Percentiles rank a stretch among this genome's conserved stretches.
These are phyloP conservation scores for Petrophora chlorosata DNA, from an alignment of 2,888 invertebrate genomes.

Conservation along the genomic window DNA sequence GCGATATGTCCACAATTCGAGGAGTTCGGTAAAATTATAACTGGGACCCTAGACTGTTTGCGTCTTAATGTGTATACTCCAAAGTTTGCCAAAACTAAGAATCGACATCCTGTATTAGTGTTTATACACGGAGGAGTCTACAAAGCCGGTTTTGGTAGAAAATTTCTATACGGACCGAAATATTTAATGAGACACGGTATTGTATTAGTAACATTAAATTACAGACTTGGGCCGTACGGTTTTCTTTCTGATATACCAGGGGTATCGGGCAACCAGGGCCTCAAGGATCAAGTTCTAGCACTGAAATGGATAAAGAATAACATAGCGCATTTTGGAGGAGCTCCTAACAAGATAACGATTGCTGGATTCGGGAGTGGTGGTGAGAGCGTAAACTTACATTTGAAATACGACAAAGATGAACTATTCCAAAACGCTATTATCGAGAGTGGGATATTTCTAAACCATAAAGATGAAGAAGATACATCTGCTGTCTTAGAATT, in stretches of 20 bases:
- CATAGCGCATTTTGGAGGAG: constrained; percentile 47
- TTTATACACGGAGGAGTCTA: constrained; percentile 54
- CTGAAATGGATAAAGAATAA: constrained; percentile 45
- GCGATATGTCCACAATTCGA: constrained; percentile 50
- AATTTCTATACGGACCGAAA: constrained; percentile 40
- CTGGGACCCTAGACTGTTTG: constrained; percentile 80
- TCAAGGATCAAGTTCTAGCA: constrained; percentile 46
- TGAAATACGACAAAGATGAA: constrained; percentile 25
- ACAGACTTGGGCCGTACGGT: constrained; percentile 52
- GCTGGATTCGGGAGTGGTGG: constrained; percentile 39
- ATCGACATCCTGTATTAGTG: constrained; percentile 46
- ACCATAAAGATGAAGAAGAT: constrained; percentile 13
- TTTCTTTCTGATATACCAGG: constrained; percentile 46
- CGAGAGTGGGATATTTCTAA: constrained; percentile 24
- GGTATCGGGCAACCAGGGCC: constrained; percentile 50
- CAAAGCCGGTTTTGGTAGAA: constrained; percentile 38
- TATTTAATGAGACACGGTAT: constrained; percentile 44
- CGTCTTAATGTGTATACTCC: constrained; percentile 85
- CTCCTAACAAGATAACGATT: constrained; percentile 41
- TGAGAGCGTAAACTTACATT: constrained; percentile 29
- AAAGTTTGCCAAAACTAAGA: constrained; percentile 17
- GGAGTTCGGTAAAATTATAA: constrained; percentile 46
- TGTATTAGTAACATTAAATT: constrained; percentile 44
- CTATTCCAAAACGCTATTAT: constrained; percentile 35
- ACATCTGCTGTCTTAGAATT: constrained; percentile 16